A percentile compares a stretch with the other conserved stretches of the same genome.
Evolutionary conservation across 2,797 vertebrate genomes (phyloP).

Genomic region (Syngnathus rostellatus): DNA sequence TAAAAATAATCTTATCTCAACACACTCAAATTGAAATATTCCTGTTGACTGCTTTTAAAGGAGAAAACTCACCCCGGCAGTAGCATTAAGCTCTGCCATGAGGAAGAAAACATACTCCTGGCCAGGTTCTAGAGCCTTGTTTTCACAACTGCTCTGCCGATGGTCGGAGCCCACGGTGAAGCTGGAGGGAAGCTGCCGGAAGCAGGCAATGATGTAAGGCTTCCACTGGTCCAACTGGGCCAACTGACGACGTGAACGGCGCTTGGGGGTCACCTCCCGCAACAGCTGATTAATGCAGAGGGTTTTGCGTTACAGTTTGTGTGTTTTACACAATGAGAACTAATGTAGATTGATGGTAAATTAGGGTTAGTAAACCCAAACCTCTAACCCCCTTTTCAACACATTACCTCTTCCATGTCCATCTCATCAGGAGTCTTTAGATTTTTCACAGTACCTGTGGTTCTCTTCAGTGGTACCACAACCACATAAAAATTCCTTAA

Average conservation of each 20-base stretch:
- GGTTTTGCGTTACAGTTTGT: slow-evolving; percentile 6
- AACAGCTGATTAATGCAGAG: slow-evolving; percentile 68
- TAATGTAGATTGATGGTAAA: not conserved
- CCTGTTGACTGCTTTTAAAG: slow-evolving; percentile 2
- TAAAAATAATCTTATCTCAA: no score
- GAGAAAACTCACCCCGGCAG: slow-evolving; percentile 72
- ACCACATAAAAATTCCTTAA: slow-evolving; percentile 85
- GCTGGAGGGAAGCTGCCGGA: slow-evolving; percentile 75
- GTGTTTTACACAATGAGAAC: not conserved
- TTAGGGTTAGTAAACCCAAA: no score
- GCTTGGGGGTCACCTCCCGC: slow-evolving; percentile 69
- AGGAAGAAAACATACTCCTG: slow-evolving; percentile 91
- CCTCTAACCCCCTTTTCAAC: not conserved
- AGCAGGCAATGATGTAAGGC: slow-evolving; percentile 87
- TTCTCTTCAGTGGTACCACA: slow-evolving; percentile 83
- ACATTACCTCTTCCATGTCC: slow-evolving; percentile 91
- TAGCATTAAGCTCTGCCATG: slow-evolving; percentile 83
- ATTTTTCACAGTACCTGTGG: slow-evolving; percentile 73
- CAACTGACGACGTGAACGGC: slow-evolving; percentile 81
- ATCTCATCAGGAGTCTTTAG: slow-evolving; percentile 89
- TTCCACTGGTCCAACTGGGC: slow-evolving; percentile 79
- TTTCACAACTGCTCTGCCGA: slow-evolving; percentile 83
- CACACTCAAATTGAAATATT: not conserved
- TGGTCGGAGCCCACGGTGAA: slow-evolving; percentile 86
- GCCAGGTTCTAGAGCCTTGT: slow-evolving; percentile 81